These are phyloP conservation scores for Tiphia femorata DNA, from an alignment of 2,888 invertebrate species.

Conservation along the genomic window DNA sequence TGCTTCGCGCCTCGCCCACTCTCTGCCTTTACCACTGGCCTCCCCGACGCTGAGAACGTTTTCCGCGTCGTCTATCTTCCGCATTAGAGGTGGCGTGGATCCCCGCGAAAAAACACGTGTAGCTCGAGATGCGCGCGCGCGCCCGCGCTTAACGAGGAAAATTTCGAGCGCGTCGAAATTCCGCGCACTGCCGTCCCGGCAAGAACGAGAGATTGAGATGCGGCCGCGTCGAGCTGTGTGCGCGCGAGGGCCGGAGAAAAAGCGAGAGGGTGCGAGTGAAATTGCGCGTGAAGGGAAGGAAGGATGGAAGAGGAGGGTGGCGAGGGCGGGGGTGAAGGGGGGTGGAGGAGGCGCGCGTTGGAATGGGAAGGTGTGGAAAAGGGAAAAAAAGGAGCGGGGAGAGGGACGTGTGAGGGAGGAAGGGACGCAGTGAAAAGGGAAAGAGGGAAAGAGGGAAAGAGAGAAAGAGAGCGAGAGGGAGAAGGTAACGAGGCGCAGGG, in stretches of 20 bases:
- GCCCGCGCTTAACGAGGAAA: background rate
- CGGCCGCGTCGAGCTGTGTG: background rate
- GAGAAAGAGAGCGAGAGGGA: slow-evolving; percentile 18
- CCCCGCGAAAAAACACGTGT: background rate
- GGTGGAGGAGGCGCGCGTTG: too few relatives aligned
- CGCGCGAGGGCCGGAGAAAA: background rate
- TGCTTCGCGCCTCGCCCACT: slow-evolving; percentile 1
- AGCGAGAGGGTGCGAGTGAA: background rate
- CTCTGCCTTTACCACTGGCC: background rate
- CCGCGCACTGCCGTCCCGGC: too few relatives aligned
- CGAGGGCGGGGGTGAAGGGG: background rate
- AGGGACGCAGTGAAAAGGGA: background rate
- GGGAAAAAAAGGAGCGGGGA: background rate
- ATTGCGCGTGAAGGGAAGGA: background rate
- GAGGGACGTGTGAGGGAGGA: too few relatives aligned
- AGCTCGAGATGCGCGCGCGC: too few relatives aligned
- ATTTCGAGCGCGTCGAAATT: background rate
- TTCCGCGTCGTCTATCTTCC: background rate
- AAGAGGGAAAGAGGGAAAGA: background rate
- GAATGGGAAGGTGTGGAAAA: slow-evolving; percentile 11
- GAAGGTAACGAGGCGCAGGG: slow-evolving; percentile 29
- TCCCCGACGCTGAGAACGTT: background rate
- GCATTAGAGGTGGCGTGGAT: slow-evolving; percentile 3
- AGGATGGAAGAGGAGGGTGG: background rate
- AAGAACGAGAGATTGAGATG: background rate